Evolutionary conservation across 1,140 invertebrate genomes (phyloP), one percentile per base, ranked within the genome.

Genomic region (Drosophila sucinea): DNA sequence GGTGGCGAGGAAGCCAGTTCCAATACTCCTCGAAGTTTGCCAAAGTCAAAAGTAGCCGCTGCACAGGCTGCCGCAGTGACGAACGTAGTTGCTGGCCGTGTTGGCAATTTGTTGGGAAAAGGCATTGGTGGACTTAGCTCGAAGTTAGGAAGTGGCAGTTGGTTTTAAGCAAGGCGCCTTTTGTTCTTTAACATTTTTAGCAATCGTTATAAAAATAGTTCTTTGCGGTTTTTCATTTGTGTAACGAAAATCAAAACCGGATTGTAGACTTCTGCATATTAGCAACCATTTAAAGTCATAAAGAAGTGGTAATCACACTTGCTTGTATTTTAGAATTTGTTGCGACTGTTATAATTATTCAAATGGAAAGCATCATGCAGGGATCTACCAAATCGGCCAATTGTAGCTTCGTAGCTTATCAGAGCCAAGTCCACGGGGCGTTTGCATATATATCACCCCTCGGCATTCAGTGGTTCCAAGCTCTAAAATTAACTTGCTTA

Each of bases 51-150:
- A 74, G 69, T 81, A 3, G 84, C 83, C 30, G 85, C 90, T 29
- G 80, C 91, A 11, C 87, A 91, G 69, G 85, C 91, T 55, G 84
- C 90, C 30, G 90, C 94, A 32, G 94, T 95, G 56, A 96, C 95
- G 30, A 95, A 95, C 56, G 95, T 96, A 77, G 95, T 96, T 68
- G 95, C 95, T 57, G 96, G 95, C 35, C 94, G 95, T 89, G 94
- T 97, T 77, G 95, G 96, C 66, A 96, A 95, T 92, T 95, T 97
- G 84, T 94, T 97, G 79, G 96, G 96, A 65, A 96, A 96, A 93
- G 95, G 95, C 72, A 94, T 96, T 77, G 96, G 96, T 79, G 96
- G 96, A 72, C 94, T 96, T 81, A 95, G 95, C 85, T 95, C 95
- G 72, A 96, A 96, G 93, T 94, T 96, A 70, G 95, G 95, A 68